These are phyloP conservation scores for Sipha maydis DNA, from an alignment of 2,888 invertebrate species.

Conservation along the genomic window DNA sequence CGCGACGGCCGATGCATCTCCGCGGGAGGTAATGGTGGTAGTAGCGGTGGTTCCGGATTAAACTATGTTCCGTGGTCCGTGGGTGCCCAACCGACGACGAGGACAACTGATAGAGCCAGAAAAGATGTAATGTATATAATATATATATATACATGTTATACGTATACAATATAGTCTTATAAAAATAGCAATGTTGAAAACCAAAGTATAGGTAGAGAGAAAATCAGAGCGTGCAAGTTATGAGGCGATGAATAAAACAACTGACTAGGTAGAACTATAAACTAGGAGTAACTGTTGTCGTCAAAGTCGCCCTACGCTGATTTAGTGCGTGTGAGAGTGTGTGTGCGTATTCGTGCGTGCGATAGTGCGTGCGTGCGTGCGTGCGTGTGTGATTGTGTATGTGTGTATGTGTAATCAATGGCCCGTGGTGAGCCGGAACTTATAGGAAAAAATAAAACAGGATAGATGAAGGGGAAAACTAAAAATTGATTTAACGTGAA, in stretches of 20 bases:
- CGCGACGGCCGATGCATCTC: slow-evolving; percentile 20
- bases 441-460: background rate
- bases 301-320: slow-evolving; percentile 14
- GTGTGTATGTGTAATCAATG: slow-evolving; percentile 49
- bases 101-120: background rate
- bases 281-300: background rate
- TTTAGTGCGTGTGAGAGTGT: background rate
- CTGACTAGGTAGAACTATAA: slow-evolving; percentile 32
- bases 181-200: background rate
- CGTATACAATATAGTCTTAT: background rate
- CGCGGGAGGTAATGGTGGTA: background rate
- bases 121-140: background rate
- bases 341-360: background rate
- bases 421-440: slow-evolving; percentile 55
- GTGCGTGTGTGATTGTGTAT: background rate
- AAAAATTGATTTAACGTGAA: slow-evolving; percentile 37
- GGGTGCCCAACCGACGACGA: slow-evolving; percentile 46
- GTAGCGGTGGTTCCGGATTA: slow-evolving; percentile 53
- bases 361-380: background rate
- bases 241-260: slow-evolving; percentile 52
- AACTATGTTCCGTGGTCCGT: slow-evolving; percentile 8
- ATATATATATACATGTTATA: background rate
- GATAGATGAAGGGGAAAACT: background rate
- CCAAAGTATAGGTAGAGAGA: slow-evolving; percentile 14
- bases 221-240: slow-evolving; percentile 58